phyloP scores from a whole-genome alignment of 2,888 invertebrate species.

The Argynnis bischoffii region DNA sequence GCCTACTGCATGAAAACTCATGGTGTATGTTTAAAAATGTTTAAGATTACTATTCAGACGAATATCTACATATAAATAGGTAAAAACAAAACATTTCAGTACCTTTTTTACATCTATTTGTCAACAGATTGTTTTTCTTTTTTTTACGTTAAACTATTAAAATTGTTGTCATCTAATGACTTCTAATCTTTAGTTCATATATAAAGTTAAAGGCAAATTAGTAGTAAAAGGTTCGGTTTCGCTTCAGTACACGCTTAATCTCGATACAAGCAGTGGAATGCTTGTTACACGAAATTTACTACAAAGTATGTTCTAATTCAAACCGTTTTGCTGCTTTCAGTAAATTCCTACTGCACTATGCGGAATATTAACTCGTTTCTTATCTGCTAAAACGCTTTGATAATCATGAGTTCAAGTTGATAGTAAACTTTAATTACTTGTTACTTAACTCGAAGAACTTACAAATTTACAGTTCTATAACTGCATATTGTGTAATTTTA shows the following conservation, averaged over 20 bases:
- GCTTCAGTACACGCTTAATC: constrained; percentile 35
- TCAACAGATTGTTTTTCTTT: no score
- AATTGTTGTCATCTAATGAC: no score
- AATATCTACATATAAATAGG: no score
- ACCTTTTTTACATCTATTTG: no score
- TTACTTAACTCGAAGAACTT: constrained; percentile 13
- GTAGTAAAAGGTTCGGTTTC: constrained; percentile 28
- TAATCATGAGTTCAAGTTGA: constrained; percentile 16
- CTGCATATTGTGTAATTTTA: no score
- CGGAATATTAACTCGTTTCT: constrained; percentile 33
- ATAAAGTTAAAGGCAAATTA: constrained; percentile 26
- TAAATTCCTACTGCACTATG: constrained; percentile 55
- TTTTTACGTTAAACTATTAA: no score
- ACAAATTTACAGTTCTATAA: not conserved
- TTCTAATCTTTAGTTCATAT: constrained; percentile 16
- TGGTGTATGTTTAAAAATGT: no score
- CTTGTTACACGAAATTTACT: constrained; percentile 60
- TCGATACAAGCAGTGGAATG: constrained; percentile 46
- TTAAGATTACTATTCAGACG: no score
- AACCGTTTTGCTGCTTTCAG: constrained; percentile 51
- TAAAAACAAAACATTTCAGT: no score
- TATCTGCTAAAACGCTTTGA: constrained; percentile 18
- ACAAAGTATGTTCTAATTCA: constrained; percentile 68
- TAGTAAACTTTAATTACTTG: constrained; percentile 16
- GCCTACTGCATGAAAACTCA: no score